phyloP scores from a whole-genome alignment of 30 jellyfish, hydroid and myxozoan species.

The Clytia hemisphaerica region DNA sequence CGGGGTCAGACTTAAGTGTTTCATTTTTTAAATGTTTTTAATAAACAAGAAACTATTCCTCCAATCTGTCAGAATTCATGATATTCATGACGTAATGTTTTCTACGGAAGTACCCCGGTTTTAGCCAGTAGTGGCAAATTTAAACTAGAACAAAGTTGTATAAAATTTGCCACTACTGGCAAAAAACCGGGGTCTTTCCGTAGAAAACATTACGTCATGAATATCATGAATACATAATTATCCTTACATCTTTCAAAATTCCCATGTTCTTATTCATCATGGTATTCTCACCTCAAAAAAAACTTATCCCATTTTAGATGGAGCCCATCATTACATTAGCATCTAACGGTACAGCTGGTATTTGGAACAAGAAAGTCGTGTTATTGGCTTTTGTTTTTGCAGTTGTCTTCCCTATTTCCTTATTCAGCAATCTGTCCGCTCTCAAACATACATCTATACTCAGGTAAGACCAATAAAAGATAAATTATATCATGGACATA shows the following conservation, averaged over 20 bases:
- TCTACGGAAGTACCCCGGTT: too few relatives aligned
- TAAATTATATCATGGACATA: not conserved
- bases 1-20: too few relatives aligned
- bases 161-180: too few relatives aligned
- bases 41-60: too few relatives aligned
- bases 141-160: not conserved
- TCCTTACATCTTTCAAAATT: too few relatives aligned
- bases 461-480: conserved; percentile 36
- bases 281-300: not conserved
- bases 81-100: too few relatives aligned
- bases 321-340: conserved; percentile 62
- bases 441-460: conserved; percentile 55
- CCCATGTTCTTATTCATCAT: too few relatives aligned
- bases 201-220: too few relatives aligned
- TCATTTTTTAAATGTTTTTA: too few relatives aligned
- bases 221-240: too few relatives aligned
- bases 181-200: too few relatives aligned
- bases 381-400: conserved; percentile 53
- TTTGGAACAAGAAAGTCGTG: conserved; percentile 61
- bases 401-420: conserved; percentile 75
- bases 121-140: not conserved
- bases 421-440: conserved; percentile 76
- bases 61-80: too few relatives aligned
- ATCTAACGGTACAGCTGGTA: conserved; percentile 45
- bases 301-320: conserved; percentile 44